Base-by-base conservation (phyloP, 1,140 invertebrate genomes). In the Brachionus angularis region DNA sequence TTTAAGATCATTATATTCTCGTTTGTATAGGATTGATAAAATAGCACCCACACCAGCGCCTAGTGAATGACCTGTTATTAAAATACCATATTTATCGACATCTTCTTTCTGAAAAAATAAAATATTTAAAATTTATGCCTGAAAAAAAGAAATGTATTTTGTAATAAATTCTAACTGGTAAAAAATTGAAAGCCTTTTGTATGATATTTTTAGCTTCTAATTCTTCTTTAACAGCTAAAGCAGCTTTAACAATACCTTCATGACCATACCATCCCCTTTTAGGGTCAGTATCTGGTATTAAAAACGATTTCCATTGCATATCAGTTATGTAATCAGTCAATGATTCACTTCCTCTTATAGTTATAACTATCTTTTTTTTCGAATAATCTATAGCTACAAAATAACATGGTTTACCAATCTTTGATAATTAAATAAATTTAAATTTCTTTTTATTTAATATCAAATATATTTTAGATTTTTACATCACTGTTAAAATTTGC, bases 21-120 rank as follows among this genome's bases (percentile, higher is more conserved):
- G 86, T 53, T 86, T 85, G n/a, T 93, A 80, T 27, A 92, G 78
- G 72, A 93, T 90, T 23, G 90, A 88, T 12, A 93, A 81, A 74
- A 93, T 92, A 34, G 89, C 85, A 1, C 90, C 91, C 3, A 90
- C 90, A n/a, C 90, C 91, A 10, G 89, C 91, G 39, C 91, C 91
- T 18, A 93, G 80, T 0, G 90, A 92, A 81, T 93, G 91, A 0
- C 91, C 91, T 14, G 92, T 89, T 21, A 92, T 78, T 2, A 89
- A 86, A 42, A 42, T 10, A 10, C 16, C 39, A 42, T 10, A 42
- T 16, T 16, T 10, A 42, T 42, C 16, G 10, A 16, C 16, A 10
- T 42, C 16, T 16, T 10, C 16, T 42, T 42, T n/a, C n/a, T n/a
- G n/a, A n/a, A n/a, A n/a, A n/a, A n/a, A n/a, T n/a, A n/a, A n/a